Evolutionary conservation across 2,113 vertebrate species (phyloP).

Genomic region (Addax nasomaculatus): DNA sequence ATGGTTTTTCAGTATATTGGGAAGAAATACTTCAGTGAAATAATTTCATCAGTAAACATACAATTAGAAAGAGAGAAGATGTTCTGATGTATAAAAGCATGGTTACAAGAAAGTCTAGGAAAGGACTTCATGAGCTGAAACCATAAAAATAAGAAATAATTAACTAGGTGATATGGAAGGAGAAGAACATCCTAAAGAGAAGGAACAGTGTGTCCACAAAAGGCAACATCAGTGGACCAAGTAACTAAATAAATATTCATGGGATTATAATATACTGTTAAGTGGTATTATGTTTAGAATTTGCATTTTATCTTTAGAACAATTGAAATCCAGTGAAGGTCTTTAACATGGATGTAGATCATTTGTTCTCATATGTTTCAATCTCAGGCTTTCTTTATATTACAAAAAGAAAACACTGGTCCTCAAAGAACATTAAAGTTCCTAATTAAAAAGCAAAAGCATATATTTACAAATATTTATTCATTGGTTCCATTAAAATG

Average conservation of each 20-base stretch:
- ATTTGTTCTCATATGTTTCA: neutral
- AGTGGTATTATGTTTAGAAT: neutral
- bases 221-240: neutral
- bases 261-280: neutral
- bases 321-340: neutral
- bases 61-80: neutral
- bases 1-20: neutral
- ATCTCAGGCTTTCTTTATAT: neutral
- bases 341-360: neutral
- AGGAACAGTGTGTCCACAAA: neutral
- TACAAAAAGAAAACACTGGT: neutral
- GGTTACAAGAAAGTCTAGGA: neutral
- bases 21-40: neutral
- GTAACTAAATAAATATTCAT: neutral
- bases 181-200: neutral
- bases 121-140: neutral
- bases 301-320: neutral
- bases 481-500: neutral
- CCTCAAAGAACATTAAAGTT: neutral
- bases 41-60: neutral
- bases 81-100: neutral
- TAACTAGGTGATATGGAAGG: neutral
- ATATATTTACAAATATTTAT: neutral
- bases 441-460: neutral
- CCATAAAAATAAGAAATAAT: neutral